Evolutionary conservation across 2,888 invertebrate species (phyloP).

Genomic region (Tachina fera): DNA sequence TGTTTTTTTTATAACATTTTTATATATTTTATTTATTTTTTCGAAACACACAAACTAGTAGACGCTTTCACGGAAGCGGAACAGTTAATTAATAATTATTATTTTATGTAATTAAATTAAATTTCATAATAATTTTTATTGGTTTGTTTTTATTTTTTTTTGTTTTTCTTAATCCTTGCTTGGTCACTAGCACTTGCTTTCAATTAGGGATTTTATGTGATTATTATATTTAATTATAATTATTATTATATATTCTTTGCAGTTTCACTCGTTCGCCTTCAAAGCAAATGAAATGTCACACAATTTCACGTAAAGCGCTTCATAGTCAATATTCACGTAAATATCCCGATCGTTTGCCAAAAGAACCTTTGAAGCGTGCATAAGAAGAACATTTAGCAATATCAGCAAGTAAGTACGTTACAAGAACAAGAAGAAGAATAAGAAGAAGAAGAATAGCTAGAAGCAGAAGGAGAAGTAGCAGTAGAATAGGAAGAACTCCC

Average conservation of each 20-base stretch:
- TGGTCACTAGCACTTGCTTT: not conserved
- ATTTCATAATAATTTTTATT: not conserved
- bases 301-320: slow-evolving; percentile 66
- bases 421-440: slow-evolving; percentile 7
- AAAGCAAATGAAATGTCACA: slow-evolving; percentile 32
- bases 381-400: slow-evolving; percentile 66
- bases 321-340: slow-evolving; percentile 71
- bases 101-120: not conserved
- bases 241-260: not conserved
- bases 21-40: not conserved
- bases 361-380: slow-evolving; percentile 70
- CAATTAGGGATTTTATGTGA: not conserved
- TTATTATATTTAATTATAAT: not conserved
- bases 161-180: not conserved
- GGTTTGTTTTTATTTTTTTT: not conserved
- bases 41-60: slow-evolving; percentile 8
- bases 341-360: slow-evolving; percentile 71
- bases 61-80: not conserved
- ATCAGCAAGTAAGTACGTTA: slow-evolving; percentile 26
- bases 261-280: slow-evolving; percentile 3
- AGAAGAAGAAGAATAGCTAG: not conserved
- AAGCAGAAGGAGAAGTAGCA: slow-evolving; percentile 10
- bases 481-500: slow-evolving; percentile 60
- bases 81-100: not conserved
- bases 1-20: slow-evolving; percentile 5